These are phyloP conservation scores for Anas platyrhynchos DNA, from an alignment of 2,113 vertebrate species.

Conservation along the genomic window DNA sequence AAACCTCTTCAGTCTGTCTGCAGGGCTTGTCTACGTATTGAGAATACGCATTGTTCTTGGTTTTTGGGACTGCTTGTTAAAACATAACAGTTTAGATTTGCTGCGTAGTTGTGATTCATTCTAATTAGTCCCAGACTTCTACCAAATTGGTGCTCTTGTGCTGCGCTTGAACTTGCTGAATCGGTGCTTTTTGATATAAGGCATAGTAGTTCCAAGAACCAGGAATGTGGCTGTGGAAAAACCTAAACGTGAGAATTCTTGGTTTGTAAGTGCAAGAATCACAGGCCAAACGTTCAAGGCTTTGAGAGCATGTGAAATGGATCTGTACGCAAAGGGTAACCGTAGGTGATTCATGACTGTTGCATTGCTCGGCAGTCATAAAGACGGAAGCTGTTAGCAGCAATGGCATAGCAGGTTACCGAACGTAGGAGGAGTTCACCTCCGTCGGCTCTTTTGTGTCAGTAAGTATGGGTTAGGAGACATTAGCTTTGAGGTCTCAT, in stretches of 20 bases:
- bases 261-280: slow-evolving; percentile 58
- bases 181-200: slow-evolving; percentile 49
- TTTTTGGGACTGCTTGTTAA: slow-evolving; percentile 73
- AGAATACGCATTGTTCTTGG: slow-evolving; percentile 66
- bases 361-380: slow-evolving; percentile 58
- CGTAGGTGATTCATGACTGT: slow-evolving; percentile 57
- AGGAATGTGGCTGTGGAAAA: slow-evolving; percentile 67
- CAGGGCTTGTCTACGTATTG: slow-evolving; percentile 63
- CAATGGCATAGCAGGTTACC: slow-evolving; percentile 55
- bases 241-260: slow-evolving; percentile 50
- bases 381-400: slow-evolving; percentile 59
- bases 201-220: slow-evolving; percentile 76
- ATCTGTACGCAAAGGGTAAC: slow-evolving; percentile 64
- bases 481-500: slow-evolving; percentile 63
- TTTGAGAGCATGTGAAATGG: slow-evolving; percentile 70
- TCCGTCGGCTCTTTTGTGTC: slow-evolving; percentile 64
- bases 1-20: slow-evolving; percentile 72
- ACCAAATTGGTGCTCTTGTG: slow-evolving; percentile 66
- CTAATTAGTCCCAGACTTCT: slow-evolving; percentile 51
- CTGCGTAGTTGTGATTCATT: slow-evolving; percentile 50
- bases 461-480: slow-evolving; percentile 70
- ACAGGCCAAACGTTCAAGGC: slow-evolving; percentile 55
- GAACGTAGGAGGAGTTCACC: slow-evolving; percentile 72
- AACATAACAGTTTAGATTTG: slow-evolving; percentile 30
- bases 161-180: slow-evolving; percentile 59